Percentiles rank a stretch among this genome's conserved stretches.
Conservation (phyloP, 2,113 vertebrate genomes). For the Oplegnathus fasciatus region DNA sequence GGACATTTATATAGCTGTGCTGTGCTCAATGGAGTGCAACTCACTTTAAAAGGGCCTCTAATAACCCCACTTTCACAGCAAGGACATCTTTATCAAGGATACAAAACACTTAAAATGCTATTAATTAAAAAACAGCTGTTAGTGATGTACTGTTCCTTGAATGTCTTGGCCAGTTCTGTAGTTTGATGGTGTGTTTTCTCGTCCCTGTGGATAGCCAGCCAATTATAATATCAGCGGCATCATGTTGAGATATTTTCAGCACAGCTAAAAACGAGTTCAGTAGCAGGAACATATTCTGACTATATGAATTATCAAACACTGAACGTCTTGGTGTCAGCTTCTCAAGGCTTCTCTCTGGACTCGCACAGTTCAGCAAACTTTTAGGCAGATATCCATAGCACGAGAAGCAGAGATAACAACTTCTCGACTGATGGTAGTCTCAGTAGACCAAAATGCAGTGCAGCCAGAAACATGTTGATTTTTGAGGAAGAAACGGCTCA, state of each 20-base stretch:
- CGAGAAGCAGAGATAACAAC: slow-evolving; percentile 1
- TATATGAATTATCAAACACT: slow-evolving; percentile 16
- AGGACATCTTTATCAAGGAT: slow-evolving; percentile 29
- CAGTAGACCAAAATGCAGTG: neutral
- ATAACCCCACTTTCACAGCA: slow-evolving; percentile 34
- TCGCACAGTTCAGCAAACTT: neutral
- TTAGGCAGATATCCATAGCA: slow-evolving; percentile 14
- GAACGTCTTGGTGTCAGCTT: neutral
- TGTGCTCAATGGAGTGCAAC: slow-evolving; percentile 21
- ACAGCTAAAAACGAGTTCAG: neutral
- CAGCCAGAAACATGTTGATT: slow-evolving; percentile 18
- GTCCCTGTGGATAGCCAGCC: neutral
- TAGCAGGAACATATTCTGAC: slow-evolving; percentile 3
- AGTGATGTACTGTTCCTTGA: neutral
- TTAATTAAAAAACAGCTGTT: slow-evolving; percentile 30
- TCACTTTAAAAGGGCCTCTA: slow-evolving; percentile 33
- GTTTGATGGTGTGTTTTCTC: neutral
- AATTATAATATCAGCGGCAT: neutral
- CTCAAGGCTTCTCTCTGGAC: slow-evolving; percentile 13
- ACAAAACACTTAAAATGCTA: slow-evolving; percentile 8
- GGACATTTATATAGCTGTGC: slow-evolving; percentile 28
- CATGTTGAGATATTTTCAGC: slow-evolving; percentile 6
- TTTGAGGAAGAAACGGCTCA: neutral
- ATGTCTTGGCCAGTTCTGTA: slow-evolving; percentile 1
- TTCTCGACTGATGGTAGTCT: slow-evolving; percentile 2